A percentile compares a stretch with the other conserved stretches of the same genome.
These are phyloP conservation scores for Xylophagus ater DNA, from an alignment of 2,888 invertebrate species.

Conservation along the genomic window DNA sequence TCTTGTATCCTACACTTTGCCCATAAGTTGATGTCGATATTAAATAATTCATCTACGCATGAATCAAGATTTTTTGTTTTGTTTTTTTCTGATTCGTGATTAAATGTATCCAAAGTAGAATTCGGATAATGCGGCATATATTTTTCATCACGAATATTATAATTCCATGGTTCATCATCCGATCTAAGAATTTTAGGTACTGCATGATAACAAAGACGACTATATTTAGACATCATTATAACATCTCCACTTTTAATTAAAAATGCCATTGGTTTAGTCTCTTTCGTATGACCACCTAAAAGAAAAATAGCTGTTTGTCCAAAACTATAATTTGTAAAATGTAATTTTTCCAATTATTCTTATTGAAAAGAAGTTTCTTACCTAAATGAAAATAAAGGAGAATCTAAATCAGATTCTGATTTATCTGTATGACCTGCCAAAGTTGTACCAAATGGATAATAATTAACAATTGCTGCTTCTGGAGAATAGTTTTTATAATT, in stretches of 20 bases:
- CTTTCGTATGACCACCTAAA: conserved; percentile 67
- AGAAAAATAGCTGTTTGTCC: conserved; percentile 92
- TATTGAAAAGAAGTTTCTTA: conserved; percentile 28
- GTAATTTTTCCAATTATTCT: not conserved
- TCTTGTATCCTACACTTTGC: conserved; percentile 30
- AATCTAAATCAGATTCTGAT: conserved; percentile 73
- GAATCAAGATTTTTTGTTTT: not conserved
- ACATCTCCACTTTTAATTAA: conserved; percentile 83
- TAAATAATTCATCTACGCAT: conserved; percentile 21
- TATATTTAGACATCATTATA: conserved; percentile 75
- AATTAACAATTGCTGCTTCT: conserved; percentile 94
- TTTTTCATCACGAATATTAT: not conserved
- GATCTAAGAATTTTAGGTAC: conserved; percentile 72
- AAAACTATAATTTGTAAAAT: conserved; percentile 51
- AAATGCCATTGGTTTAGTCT: conserved; percentile 56
- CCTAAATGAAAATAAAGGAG: conserved; percentile 88
- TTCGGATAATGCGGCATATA: not conserved
- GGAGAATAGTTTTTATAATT: conserved; percentile 54
- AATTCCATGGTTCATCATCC: conserved; percentile 41
- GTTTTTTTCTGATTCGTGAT: not conserved
- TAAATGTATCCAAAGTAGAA: not conserved
- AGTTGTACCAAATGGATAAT: conserved; percentile 86
- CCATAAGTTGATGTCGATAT: conserved; percentile 23
- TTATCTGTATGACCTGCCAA: conserved; percentile 91
- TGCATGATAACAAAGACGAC: conserved; percentile 84